phyloP scores from a whole-genome alignment of 2,888 invertebrate genomes.

The Archaeoteleia sp. region DNA sequence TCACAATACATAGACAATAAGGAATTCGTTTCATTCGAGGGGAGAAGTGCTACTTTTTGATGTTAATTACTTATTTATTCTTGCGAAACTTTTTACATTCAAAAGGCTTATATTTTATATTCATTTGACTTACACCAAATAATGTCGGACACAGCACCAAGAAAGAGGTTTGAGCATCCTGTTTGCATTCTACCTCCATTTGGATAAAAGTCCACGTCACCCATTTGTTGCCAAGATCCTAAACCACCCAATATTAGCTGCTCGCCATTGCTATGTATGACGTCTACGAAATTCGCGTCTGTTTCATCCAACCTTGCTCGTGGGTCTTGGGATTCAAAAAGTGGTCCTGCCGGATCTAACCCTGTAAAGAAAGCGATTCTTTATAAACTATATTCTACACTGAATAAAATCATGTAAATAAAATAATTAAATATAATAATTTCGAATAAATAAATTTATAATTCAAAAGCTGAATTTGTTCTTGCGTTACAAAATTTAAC shows the following conservation, averaged over 20 bases:
- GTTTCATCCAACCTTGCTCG: slow-evolving; percentile 88
- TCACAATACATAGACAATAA: too few species aligned
- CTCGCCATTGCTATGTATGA: slow-evolving; percentile 95
- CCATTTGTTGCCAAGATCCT: slow-evolving; percentile 93
- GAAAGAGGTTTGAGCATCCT: slow-evolving; percentile 93
- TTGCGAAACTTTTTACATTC: not conserved
- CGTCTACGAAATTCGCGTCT: slow-evolving; percentile 93
- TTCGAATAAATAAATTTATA: slow-evolving; percentile 2
- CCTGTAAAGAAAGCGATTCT: slow-evolving; percentile 77
- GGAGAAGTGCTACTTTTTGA: too few species aligned
- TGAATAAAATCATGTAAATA: too few species aligned
- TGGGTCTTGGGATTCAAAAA: slow-evolving; percentile 92
- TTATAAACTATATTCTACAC: not conserved
- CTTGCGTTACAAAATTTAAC: too few species aligned
- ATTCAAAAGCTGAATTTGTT: too few species aligned
- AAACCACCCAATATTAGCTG: slow-evolving; percentile 92
- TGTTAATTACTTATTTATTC: too few species aligned
- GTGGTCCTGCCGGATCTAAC: slow-evolving; percentile 92
- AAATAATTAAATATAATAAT: too few species aligned
- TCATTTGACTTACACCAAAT: slow-evolving; percentile 83
- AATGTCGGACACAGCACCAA: slow-evolving; percentile 92
- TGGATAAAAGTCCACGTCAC: slow-evolving; percentile 94
- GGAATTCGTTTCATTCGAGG: too few species aligned
- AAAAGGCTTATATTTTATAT: not conserved
- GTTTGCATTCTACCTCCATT: slow-evolving; percentile 94